A percentile compares a stretch with the other conserved stretches of the same genome.
These are phyloP conservation scores for Danio albolineatus DNA, from an alignment of 2,797 vertebrate species.

Conservation along the genomic window DNA sequence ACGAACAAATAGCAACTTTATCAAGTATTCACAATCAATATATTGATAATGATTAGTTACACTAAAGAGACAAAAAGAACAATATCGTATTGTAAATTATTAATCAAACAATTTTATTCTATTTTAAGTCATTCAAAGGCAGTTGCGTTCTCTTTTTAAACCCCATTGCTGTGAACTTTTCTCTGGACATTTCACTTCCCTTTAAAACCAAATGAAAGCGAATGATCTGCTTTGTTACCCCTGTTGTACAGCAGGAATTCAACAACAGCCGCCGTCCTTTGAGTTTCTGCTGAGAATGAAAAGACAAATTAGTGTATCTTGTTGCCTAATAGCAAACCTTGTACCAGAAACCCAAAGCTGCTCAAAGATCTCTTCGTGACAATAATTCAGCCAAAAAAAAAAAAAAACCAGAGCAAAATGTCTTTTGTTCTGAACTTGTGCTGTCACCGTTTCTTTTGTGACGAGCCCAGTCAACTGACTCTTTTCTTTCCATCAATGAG, in stretches of 20 bases:
- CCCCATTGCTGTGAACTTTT: background rate
- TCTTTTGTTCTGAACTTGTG: background rate
- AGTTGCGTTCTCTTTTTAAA: background rate
- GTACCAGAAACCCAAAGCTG: background rate
- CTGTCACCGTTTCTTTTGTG: slow-evolving; percentile 3
- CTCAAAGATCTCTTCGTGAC: slow-evolving; percentile 1
- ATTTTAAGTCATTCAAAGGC: background rate
- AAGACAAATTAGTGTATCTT: background rate
- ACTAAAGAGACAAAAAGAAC: background rate
- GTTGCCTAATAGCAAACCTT: background rate
- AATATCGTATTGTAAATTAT: background rate
- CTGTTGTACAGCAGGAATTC: background rate
- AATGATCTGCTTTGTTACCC: background rate
- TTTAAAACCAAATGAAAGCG: slow-evolving; percentile 12
- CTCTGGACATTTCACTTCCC: background rate
- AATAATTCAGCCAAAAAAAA: background rate
- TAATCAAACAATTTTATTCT: background rate
- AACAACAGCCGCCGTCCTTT: background rate
- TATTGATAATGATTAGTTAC: background rate
- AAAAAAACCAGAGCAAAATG: background rate
- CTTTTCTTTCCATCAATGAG: slow-evolving; percentile 19
- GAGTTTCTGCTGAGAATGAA: background rate
- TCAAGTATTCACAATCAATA: too few species aligned
- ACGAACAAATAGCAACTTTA: too few species aligned
- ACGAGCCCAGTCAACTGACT: slow-evolving; percentile 13